These are phyloP conservation scores for Ibidorhyncha struthersii DNA, from an alignment of 2,113 vertebrate genomes.

Conservation along the genomic window DNA sequence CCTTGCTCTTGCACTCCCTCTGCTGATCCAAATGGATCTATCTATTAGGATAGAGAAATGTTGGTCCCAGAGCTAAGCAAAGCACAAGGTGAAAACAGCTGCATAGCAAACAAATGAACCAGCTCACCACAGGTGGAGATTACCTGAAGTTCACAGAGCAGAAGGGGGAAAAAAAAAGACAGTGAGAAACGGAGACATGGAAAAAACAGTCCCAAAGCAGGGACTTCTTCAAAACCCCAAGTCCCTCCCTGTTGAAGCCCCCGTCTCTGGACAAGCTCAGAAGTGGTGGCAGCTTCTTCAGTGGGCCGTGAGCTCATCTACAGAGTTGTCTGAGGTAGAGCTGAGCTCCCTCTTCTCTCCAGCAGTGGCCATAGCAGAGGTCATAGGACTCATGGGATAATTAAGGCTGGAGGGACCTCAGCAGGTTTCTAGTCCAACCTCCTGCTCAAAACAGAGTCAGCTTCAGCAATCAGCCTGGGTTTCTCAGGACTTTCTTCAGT, in stretches of 20 bases:
- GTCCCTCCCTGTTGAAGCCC: neutral
- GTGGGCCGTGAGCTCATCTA: neutral
- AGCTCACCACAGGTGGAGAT: neutral
- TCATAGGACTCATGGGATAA: neutral
- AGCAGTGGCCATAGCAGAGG: neutral
- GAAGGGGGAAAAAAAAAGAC: neutral
- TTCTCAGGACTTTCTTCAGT: neutral
- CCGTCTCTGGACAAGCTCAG: neutral
- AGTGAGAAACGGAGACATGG: neutral
- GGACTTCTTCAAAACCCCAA: neutral
- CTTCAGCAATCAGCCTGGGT: neutral
- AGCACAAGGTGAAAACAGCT: neutral
- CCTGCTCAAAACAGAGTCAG: neutral
- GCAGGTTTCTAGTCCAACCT: neutral
- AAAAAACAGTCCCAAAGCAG: neutral
- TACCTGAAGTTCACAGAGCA: neutral
- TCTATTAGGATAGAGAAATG: neutral
- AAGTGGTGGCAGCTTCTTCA: neutral
- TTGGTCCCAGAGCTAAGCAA: neutral
- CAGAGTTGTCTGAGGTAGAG: neutral
- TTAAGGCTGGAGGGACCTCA: neutral
- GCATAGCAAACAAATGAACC: neutral
- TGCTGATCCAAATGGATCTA: constrained; percentile 1
- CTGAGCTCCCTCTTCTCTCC: neutral
- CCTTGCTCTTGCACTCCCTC: constrained; percentile 60